These are phyloP conservation scores for Pseudomyrmex sp. DNA, from an alignment of 1,140 invertebrate species.

Conservation along the genomic window DNA sequence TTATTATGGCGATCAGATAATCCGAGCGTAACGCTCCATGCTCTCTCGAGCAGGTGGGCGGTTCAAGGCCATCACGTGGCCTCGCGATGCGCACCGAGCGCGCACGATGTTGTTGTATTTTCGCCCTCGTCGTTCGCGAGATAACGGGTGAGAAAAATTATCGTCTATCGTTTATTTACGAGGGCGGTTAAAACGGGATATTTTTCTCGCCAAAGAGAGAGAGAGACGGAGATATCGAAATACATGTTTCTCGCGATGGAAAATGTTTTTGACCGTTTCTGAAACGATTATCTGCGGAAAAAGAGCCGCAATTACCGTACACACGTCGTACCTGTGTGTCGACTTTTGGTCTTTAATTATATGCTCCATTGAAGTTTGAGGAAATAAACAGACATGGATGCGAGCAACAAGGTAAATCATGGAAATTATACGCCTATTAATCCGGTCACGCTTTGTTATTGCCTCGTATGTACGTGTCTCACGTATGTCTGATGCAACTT, in stretches of 20 bases:
- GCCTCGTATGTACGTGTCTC: background rate
- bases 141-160: background rate
- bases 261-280: background rate
- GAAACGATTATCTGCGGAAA: conserved; percentile 14
- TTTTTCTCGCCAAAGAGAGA: background rate
- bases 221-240: background rate
- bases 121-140: conserved; percentile 38
- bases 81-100: conserved; percentile 30
- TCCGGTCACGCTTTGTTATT: background rate
- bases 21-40: conserved; percentile 61
- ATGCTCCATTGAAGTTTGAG: conserved; percentile 10
- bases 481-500: background rate
- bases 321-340: too few species aligned
- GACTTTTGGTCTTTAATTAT: conserved; percentile 13
- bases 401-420: conserved; percentile 5
- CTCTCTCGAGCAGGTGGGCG: conserved; percentile 63
- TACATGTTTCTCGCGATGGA: background rate
- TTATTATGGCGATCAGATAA: conserved; percentile 72
- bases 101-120: conserved; percentile 31
- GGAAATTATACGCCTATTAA: conserved; percentile 3
- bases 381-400: background rate
- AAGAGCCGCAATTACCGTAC: background rate
- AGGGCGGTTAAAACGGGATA: too few species aligned
- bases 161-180: background rate
- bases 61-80: conserved; percentile 63